phyloP scores from a whole-genome alignment of 2,797 vertebrate genomes.

The Lycodopsis pacificus region DNA sequence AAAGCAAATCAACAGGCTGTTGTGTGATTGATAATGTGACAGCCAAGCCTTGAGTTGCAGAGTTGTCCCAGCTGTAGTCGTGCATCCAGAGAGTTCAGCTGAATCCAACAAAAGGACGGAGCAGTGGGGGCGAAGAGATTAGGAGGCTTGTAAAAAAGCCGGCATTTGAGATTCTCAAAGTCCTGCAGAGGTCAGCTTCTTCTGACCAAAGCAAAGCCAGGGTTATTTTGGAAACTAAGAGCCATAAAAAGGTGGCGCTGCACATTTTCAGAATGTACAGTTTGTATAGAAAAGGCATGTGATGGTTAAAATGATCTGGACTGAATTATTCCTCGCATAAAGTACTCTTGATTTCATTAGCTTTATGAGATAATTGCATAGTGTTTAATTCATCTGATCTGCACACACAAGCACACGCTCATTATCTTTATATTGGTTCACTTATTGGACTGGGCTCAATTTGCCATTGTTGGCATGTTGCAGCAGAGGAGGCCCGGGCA shows the following conservation, averaged over 20 bases:
- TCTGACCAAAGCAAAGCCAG: constrained; percentile 15
- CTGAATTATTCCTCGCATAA: neutral
- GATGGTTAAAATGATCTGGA: neutral
- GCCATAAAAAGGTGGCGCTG: neutral
- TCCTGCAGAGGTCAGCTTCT: constrained; percentile 35
- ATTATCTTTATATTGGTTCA: constrained; percentile 17
- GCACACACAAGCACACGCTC: neutral
- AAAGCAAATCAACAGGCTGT: constrained; percentile 2
- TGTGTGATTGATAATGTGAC: constrained; percentile 22
- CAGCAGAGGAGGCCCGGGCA: neutral
- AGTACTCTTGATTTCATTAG: neutral
- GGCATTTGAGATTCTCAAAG: constrained; percentile 11
- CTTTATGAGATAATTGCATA: neutral
- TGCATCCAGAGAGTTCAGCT: constrained; percentile 15
- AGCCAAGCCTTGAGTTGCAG: neutral
- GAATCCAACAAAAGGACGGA: constrained; percentile 13
- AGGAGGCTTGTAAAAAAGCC: neutral
- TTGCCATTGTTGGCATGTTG: neutral
- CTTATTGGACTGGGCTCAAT: constrained; percentile 1
- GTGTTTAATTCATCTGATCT: neutral
- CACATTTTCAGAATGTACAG: neutral
- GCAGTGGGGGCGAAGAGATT: constrained; percentile 6
- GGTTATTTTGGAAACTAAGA: constrained; percentile 19
- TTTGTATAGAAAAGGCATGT: neutral
- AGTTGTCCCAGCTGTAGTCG: neutral